Evolutionary conservation across 2,888 invertebrate genomes (phyloP), one percentile per base, ranked within the genome.

Genomic region (Caenorhabditis imperialis): DNA sequence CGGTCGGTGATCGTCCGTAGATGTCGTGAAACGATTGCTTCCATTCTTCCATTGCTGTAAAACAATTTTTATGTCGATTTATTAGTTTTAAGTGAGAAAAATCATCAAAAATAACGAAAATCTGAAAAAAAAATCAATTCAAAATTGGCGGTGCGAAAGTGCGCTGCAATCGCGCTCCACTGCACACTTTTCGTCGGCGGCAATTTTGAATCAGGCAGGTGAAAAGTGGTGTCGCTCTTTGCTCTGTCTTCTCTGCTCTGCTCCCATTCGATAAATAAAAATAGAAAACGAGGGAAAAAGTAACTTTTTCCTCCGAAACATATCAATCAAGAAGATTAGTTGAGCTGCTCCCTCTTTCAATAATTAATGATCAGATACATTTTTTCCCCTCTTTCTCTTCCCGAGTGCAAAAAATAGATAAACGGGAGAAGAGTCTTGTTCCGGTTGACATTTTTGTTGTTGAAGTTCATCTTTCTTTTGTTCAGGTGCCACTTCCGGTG

Each of bases 11-110:
- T 57, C 77, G 77, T 8, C 78, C 79, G 48, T 84, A 77, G 44
- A 84, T 79, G 23, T 73, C 72, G 27, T 78, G 79, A 55, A 81
- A 84, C 8, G 78, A 77, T 20, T 53, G 27, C 27, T 71, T 70
- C 84, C 84, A 84, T 30, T 53, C 61, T n/a, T 77, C 74, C 47
- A 74, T 57, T 35, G n/a, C n/a, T n/a, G n/a, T n/a, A n/a, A n/a
- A n/a, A n/a, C n/a, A n/a, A n/a, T 12, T 63, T 53, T 74, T 25
- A 5, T 42, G 14, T 25, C 50, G 35, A 42, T 44, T 44, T 44
- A 14, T 44, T 23, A 20, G 20, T 40, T 40, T 40, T 4, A 38
- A 38, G n/a, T 12, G 38, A 12, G 37, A 37, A 37, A 37, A 37
- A n/a, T n/a, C n/a, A n/a, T n/a, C n/a, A n/a, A n/a, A n/a, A n/a